phyloP scores from a whole-genome alignment of 2,888 invertebrate species.

The Epinotia ramella region DNA sequence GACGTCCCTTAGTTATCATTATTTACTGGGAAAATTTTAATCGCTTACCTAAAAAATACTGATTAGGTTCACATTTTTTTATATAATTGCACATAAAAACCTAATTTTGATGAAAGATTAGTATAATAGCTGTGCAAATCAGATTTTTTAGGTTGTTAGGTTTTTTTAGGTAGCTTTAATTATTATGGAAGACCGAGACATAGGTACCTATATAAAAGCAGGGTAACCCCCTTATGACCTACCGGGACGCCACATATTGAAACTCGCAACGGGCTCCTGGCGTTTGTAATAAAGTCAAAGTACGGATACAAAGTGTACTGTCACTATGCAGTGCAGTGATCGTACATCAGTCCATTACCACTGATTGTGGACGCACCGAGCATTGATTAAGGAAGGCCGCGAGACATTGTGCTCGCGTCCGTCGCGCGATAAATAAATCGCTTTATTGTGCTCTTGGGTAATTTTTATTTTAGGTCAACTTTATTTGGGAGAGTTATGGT shows the following conservation, averaged over 20 bases:
- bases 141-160: no score
- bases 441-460: slow-evolving; percentile 40
- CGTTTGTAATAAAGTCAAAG: not conserved
- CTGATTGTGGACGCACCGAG: slow-evolving; percentile 74
- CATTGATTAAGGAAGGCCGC: slow-evolving; percentile 76
- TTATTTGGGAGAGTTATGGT: slow-evolving; percentile 21
- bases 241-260: not conserved
- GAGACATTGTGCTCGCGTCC: slow-evolving; percentile 60
- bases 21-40: no score
- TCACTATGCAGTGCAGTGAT: slow-evolving; percentile 48
- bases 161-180: no score
- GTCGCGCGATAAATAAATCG: slow-evolving; percentile 48
- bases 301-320: slow-evolving; percentile 45
- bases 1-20: no score
- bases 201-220: not conserved
- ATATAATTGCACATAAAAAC: no score
- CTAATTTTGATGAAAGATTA: no score
- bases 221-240: not conserved
- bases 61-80: no score
- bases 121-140: no score
- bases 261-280: not conserved
- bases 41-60: no score
- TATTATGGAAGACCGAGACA: not conserved
- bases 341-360: slow-evolving; percentile 76
- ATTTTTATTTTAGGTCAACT: slow-evolving; percentile 44